Base-by-base conservation (phyloP, 2,797 vertebrate species). In the Danio aesculapii region DNA sequence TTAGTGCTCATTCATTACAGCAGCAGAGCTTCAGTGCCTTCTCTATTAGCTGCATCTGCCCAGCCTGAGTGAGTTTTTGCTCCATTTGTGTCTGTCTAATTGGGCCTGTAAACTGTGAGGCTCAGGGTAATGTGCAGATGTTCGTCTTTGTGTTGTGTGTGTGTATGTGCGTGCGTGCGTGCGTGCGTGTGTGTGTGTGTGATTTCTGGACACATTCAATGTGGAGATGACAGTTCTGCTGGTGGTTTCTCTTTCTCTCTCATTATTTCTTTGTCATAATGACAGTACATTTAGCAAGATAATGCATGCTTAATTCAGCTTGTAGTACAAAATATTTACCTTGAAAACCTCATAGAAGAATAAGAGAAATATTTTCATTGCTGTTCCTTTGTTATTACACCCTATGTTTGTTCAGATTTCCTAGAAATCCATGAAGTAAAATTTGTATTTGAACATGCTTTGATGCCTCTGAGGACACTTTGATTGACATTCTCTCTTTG, bases 31-130 rank as follows among this genome's bases (percentile, higher is more conserved):
- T 75, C 83, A 87, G 89, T 90, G 86, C 84, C 78, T 91, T 90
- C 87, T 84, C 86, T 88, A 85, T 88, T 89, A 90, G 91, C 86
- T 90, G 85, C 81, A 77, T 90, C 84, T 70, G 85, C 84, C 81
- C 80, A 44, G 81, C 83, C 81, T 63, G 82, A 89, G 77, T 83
- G 83, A 85, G 70, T 84, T 81, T 82, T 68, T 77, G 81, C 87
- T 52, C 84, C 76, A n/a, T 90, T 91, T 84, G 82, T 86, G 86
- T 89, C 76, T 41, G 55, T 63, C 66, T 87, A 71, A 87, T 91
- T 90, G 87, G 81, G 74, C 81, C 87, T 73, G 86, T 83, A 84
- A 90, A 91, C 21, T n/a, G 49, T 83, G 76, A 86, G 57, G 75
- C 74, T 85, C 30, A 19, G 79, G 75, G 83, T 84, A 77, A 85